Evolutionary conservation across 2,797 vertebrate species (phyloP).

Genomic region (Hafferia zeledoni): DNA sequence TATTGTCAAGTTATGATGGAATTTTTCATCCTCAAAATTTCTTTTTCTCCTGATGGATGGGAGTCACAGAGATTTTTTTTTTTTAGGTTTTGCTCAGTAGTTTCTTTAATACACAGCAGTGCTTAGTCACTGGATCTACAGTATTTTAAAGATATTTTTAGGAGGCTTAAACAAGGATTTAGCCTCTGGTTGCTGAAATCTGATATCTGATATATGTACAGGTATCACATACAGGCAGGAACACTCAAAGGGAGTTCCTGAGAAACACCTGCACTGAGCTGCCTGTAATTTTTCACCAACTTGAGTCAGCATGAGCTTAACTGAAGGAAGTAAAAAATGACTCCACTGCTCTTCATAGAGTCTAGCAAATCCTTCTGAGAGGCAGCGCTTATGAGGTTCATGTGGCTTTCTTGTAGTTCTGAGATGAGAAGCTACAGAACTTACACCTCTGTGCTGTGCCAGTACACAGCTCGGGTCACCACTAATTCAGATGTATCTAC

Average conservation of each 20-base stretch:
- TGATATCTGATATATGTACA: not conserved
- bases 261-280: not conserved
- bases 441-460: not conserved
- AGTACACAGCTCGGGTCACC: not conserved
- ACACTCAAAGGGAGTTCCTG: not conserved
- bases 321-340: not conserved
- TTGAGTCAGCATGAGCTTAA: not conserved
- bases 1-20: not conserved
- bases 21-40: not conserved
- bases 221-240: not conserved
- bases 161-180: not conserved
- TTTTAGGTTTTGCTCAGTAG: not conserved
- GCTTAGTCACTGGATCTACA: not conserved
- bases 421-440: not conserved
- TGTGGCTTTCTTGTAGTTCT: not conserved
- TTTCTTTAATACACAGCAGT: not conserved
- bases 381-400: not conserved
- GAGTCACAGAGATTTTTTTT: not conserved
- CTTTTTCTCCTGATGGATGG: not conserved
- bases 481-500: not conserved
- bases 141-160: slow-evolving; percentile 3
- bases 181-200: not conserved
- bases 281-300: not conserved
- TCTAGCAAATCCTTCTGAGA: not conserved
- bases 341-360: not conserved